Base-by-base conservation (phyloP, 2,797 vertebrate species). In the Ctenochaetus hawaiiensis region DNA sequence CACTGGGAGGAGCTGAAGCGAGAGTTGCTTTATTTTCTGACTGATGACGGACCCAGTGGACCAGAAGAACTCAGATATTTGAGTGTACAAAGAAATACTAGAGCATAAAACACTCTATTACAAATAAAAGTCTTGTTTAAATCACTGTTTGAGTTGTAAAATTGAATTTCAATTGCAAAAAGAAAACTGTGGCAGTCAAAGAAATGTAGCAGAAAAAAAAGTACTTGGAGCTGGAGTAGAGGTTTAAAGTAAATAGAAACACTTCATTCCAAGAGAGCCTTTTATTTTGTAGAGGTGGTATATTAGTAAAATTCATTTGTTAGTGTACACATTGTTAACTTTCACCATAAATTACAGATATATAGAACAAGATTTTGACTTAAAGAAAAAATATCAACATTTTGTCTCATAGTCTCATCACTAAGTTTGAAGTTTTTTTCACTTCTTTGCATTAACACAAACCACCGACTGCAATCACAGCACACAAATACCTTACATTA, bases 21-120 rank as follows among this genome's bases (percentile, higher is more conserved):
- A 62, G 11, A 69, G 39, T 5, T 67, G 41, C 64, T 69, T 66
- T 75, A 58, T 67, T 72, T 75, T 72, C 11, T 57, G 51, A 48
- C 20, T 23, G 13, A 16, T 54, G 13, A 3, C 51, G 20, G 22
- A 74, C 16, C 30, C 49, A 12, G 26, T 23, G 18, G 76, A 49
- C 7, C 13, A 45, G 30, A 64, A 8, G 1, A 34, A 12, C 34
- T 11, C 26, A 61, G 34, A 66, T 39, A 2, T 37, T 17, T 39
- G 20, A 51, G 2, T 49, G 8, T n/a, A 44, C 17, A 5, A 22
- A 34, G 7, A 34, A 53, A 59, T 47, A 49, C 5, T 9, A 14
- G 26, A 11, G 45, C 14, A 6, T 52, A 13, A 44, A 37, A 47
- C 37, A 52, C 30, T 52, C 5, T 23, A 43, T 51, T 16, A 34